Conservation (phyloP, 2,113 vertebrate species). For the Chloroceryle aenea region DNA sequence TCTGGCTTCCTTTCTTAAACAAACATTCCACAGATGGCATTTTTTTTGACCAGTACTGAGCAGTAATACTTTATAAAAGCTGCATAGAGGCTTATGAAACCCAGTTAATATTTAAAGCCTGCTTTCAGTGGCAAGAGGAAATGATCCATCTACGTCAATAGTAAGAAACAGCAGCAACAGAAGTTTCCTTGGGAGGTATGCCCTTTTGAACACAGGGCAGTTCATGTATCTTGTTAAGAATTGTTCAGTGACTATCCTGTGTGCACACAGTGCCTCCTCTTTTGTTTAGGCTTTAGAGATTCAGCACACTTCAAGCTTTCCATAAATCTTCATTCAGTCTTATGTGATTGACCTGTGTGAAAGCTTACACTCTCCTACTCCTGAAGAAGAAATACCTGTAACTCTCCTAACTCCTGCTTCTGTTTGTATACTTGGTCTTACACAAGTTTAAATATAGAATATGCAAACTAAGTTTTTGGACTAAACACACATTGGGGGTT, state of each 20-base stretch:
- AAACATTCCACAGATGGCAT: not conserved
- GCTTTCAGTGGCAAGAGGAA: conserved; percentile 32
- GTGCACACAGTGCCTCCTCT: not conserved
- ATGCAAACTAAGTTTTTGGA: not conserved
- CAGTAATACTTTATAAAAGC: conserved; percentile 46
- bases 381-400: not conserved
- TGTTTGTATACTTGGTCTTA: not conserved
- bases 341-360: not conserved
- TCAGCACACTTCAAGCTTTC: not conserved
- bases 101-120: conserved; percentile 70
- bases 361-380: not conserved
- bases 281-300: not conserved
- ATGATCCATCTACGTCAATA: conserved; percentile 26
- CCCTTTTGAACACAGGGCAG: conserved; percentile 41
- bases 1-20: not conserved
- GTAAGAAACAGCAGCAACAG: not conserved
- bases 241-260: not conserved
- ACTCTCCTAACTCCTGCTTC: not conserved
- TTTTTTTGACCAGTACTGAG: conserved; percentile 32
- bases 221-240: not conserved
- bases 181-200: conserved; percentile 22
- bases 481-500: not conserved
- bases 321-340: not conserved
- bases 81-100: conserved; percentile 42
- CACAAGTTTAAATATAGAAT: not conserved